A percentile compares a stretch with the other conserved stretches of the same genome.
Conservation (phyloP, 2,888 invertebrate genomes). For the Dolomedes plantarius region DNA sequence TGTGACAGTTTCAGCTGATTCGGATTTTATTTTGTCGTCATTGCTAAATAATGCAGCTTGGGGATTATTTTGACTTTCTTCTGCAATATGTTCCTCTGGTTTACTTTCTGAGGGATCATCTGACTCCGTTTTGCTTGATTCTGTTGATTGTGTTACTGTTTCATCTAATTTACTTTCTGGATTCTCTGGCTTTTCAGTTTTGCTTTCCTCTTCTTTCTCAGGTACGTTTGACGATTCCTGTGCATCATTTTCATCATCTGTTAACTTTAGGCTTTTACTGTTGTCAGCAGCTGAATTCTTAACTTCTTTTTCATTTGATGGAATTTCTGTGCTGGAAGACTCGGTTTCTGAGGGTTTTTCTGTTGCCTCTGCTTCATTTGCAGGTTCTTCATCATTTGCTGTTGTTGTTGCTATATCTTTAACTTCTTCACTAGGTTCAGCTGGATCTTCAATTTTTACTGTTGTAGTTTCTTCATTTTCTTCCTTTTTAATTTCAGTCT, state of each 20-base stretch:
- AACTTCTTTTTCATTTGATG: not conserved
- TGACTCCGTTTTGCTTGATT: not conserved
- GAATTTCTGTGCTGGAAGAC: not conserved
- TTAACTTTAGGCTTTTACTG: slow-evolving; percentile 22
- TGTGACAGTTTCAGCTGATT: slow-evolving; percentile 25
- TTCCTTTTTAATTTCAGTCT: not conserved
- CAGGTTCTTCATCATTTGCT: not conserved
- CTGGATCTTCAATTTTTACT: not conserved
- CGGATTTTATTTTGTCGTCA: not conserved
- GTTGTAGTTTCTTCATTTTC: not conserved
- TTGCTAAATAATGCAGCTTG: not conserved
- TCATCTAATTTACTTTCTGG: not conserved
- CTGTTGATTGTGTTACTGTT: not conserved
- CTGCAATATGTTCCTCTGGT: not conserved
- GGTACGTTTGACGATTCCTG: not conserved
- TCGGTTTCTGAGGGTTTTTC: not conserved
- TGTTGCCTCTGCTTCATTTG: not conserved
- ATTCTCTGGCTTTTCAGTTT: no score
- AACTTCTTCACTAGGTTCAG: not conserved
- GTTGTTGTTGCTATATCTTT: not conserved
- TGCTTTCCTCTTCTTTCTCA: not conserved
- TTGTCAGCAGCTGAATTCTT: slow-evolving; percentile 24
- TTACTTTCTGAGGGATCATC: not conserved
- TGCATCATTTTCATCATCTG: slow-evolving; percentile 12
- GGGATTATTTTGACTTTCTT: not conserved